phyloP scores from a whole-genome alignment of 2,113 vertebrate genomes.

The Climacteris rufus region DNA sequence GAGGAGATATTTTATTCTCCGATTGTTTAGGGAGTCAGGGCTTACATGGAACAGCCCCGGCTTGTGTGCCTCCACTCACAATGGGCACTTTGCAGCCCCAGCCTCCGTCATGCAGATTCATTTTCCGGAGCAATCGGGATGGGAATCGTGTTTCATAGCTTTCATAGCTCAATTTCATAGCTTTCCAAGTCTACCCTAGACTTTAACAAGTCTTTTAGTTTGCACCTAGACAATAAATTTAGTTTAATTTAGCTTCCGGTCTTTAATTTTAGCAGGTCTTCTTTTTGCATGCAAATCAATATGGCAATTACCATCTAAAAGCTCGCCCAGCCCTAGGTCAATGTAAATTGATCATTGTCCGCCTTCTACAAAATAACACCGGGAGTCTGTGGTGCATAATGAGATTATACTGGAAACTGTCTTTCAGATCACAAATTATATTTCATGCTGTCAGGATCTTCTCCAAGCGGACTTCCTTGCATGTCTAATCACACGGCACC shows the following conservation, averaged over 20 bases:
- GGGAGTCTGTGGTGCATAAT: constrained; percentile 84
- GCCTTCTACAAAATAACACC: constrained; percentile 84
- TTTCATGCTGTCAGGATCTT: constrained; percentile 80
- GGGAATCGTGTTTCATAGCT: background rate
- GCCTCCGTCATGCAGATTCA: background rate
- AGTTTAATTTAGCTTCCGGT: constrained; percentile 83
- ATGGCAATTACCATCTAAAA: constrained; percentile 88
- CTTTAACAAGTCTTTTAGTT: constrained; percentile 66
- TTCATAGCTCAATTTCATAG: constrained; percentile 24
- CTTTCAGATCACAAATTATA: constrained; percentile 84
- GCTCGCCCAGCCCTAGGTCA: constrained; percentile 84
- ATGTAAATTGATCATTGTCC: constrained; percentile 89
- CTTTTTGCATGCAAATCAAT: constrained; percentile 87
- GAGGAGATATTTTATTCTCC: constrained; percentile 51
- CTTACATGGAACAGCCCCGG: constrained; percentile 25
- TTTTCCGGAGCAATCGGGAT: background rate
- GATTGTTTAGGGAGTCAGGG: constrained; percentile 41
- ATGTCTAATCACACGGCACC: constrained; percentile 47
- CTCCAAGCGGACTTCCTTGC: constrained; percentile 68
- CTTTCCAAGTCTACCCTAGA: constrained; percentile 37
- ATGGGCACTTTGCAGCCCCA: constrained; percentile 16
- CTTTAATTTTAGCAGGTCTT: constrained; percentile 82
- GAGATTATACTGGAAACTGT: constrained; percentile 85
- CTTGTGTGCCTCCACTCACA: constrained; percentile 7
- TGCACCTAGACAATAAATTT: constrained; percentile 82